Conservation (phyloP, 2,113 vertebrate species). For the Leptobrachium ailaonicum region DNA sequence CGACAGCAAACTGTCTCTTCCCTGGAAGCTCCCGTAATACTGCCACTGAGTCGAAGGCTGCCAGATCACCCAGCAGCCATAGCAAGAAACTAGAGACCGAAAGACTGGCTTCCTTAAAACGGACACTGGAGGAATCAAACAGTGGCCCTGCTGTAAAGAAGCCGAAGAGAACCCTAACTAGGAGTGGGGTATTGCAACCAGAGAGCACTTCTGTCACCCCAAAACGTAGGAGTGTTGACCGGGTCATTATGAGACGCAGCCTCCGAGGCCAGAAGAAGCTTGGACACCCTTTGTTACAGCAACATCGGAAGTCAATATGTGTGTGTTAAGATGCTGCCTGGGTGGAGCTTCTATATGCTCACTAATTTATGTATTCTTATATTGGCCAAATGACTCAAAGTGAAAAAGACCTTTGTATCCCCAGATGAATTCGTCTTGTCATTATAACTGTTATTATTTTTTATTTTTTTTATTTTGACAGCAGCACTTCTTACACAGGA, state of each 20-base stretch:
- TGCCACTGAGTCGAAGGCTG: slow-evolving; percentile 65
- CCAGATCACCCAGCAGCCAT: slow-evolving; percentile 58
- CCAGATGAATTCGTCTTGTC: not conserved
- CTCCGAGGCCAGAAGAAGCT: slow-evolving; percentile 77
- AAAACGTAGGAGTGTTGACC: slow-evolving; percentile 58
- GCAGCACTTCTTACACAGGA: slow-evolving; percentile 4
- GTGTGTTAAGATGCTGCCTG: slow-evolving; percentile 65
- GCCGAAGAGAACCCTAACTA: slow-evolving; percentile 59
- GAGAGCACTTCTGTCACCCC: slow-evolving; percentile 54
- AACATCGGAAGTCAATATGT: slow-evolving; percentile 73
- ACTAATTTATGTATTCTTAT: not conserved
- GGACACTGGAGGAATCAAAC: slow-evolving; percentile 75
- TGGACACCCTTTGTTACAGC: slow-evolving; percentile 68
- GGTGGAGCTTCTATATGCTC: not conserved
- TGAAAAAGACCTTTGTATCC: not conserved
- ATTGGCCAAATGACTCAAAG: not conserved
- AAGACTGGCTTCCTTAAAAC: slow-evolving; percentile 71
- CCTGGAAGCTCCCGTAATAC: slow-evolving; percentile 64
- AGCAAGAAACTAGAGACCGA: slow-evolving; percentile 68
- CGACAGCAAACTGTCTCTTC: slow-evolving; percentile 59
- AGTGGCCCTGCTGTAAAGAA: slow-evolving; percentile 70
- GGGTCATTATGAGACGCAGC: slow-evolving; percentile 71
- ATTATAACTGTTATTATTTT: not conserved
- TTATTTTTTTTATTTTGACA: not conserved
- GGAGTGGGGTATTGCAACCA: slow-evolving; percentile 50